Base-by-base conservation (phyloP, 2,888 invertebrate species). In the Macaria notata region DNA sequence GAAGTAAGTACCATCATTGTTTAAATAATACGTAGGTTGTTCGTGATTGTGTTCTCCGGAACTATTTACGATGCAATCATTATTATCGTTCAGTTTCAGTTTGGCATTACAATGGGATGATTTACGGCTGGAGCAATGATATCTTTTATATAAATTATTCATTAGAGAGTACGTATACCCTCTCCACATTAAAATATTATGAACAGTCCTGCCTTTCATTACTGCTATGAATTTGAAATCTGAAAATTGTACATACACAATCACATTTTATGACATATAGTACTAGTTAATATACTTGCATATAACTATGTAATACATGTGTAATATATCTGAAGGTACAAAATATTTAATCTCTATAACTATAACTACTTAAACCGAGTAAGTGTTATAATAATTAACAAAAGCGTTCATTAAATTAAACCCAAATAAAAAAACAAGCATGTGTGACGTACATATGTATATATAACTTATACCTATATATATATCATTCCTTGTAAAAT, bases 101-200 rank as follows among this genome's bases (percentile, higher is more conserved):
- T 51, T 54, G 0, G 51, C 66, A 46, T 68, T 73, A 48, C 79
- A 79, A 1, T 59, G 57, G 1, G 47, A 45, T 7, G 50, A 33
- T 58, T 62, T 36, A 56, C 66, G 53, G 8, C 33, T 54, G 3
- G 68, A 66, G 48, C 70, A 68, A 44, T 68, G 67, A 51, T 60
- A 69, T 29, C 46, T 56, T 2, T 59, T 55, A 29, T 42, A 61
- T 19, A 19, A 19, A 19, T 19, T 19, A 19, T 19, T 19, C 3
- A 57, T 61, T 54, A 70, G 71, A 0, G 71, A 72, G 38, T 66
- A 75, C 1, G 74, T 74, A 51, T 69, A 72, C 0, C 64, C 64
- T 9, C 63, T 58, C 36, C 69, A 54, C 71, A 72, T 66, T 8
- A 76, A 43, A 9, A 74, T 47, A 7, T 49, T 36, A 7, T 7